A percentile compares a stretch with the other conserved stretches of the same genome.
Evolutionary conservation across 2,113 vertebrate genomes (phyloP).

Genomic region (Cebidichthys violaceus): DNA sequence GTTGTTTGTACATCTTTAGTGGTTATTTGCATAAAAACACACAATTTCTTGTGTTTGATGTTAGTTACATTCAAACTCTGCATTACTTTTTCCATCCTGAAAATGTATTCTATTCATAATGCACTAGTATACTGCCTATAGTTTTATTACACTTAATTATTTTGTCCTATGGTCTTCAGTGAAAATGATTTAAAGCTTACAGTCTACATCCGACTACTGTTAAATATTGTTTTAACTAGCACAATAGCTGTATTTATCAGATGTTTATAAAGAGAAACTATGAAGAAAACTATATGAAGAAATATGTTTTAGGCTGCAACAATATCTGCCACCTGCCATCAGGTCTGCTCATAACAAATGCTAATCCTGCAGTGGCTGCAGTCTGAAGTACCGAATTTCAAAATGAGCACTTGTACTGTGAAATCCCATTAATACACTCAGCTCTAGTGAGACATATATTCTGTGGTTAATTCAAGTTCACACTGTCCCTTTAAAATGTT

Average conservation of each 20-base stretch:
- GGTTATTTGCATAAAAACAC: too few relatives aligned
- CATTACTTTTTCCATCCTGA: too few relatives aligned
- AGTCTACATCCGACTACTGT: not conserved
- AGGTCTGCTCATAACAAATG: not conserved
- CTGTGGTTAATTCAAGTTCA: not conserved
- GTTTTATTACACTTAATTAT: not conserved
- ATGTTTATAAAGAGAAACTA: not conserved
- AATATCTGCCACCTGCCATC: slow-evolving; percentile 1
- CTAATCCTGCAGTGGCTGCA: not conserved
- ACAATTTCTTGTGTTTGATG: not conserved
- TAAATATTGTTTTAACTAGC: not conserved
- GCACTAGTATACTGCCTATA: not conserved
- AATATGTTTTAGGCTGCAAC: not conserved
- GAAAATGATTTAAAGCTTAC: not conserved
- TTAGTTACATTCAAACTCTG: too few relatives aligned
- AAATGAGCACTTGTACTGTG: not conserved
- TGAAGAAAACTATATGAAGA: not conserved
- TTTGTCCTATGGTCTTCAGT: not conserved
- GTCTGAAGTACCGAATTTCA: not conserved
- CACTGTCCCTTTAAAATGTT: not conserved
- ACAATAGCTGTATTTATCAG: not conserved
- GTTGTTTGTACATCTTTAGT: too few relatives aligned
- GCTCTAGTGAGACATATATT: not conserved
- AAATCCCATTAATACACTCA: not conserved
- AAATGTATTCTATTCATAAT: not conserved